phyloP scores from a whole-genome alignment of 2,888 invertebrate genomes.

The Acronicta alni region DNA sequence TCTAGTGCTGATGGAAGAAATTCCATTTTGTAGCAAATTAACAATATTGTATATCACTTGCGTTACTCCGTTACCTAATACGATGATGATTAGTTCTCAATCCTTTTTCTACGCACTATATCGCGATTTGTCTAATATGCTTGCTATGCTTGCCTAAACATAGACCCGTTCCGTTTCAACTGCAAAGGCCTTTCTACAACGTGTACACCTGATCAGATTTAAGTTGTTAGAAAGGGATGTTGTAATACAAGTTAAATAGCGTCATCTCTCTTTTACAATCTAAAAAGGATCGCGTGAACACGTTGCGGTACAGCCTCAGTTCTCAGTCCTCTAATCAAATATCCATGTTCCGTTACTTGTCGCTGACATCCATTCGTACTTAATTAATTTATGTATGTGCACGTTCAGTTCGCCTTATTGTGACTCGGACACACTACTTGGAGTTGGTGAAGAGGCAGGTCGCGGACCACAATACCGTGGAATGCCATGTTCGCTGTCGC shows the following conservation, averaged over 20 bases:
- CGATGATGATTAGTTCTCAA: neutral
- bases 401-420: constrained; percentile 80
- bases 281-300: too few relatives aligned
- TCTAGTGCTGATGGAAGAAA: constrained; percentile 5
- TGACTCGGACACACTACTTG: constrained; percentile 90
- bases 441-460: constrained; percentile 95
- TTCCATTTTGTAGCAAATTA: constrained; percentile 35
- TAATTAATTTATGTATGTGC: constrained; percentile 50
- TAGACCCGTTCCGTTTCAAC: too few relatives aligned
- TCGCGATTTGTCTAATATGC: neutral
- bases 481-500: constrained; percentile 98
- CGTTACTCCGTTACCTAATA: neutral
- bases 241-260: too few relatives aligned
- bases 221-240: too few relatives aligned
- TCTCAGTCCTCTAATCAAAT: constrained; percentile 37
- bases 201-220: too few relatives aligned
- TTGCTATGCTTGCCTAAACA: too few relatives aligned
- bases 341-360: constrained; percentile 55
- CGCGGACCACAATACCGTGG: constrained; percentile 95
- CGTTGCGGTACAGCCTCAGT: too few relatives aligned
- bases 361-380: constrained; percentile 51
- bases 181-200: too few relatives aligned
- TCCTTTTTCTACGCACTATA: neutral
- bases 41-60: constrained; percentile 23
- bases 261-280: too few relatives aligned